Base-by-base conservation (phyloP, 53 echinoderm and acorn worm genomes). In the Glandiceps talaboti region DNA sequence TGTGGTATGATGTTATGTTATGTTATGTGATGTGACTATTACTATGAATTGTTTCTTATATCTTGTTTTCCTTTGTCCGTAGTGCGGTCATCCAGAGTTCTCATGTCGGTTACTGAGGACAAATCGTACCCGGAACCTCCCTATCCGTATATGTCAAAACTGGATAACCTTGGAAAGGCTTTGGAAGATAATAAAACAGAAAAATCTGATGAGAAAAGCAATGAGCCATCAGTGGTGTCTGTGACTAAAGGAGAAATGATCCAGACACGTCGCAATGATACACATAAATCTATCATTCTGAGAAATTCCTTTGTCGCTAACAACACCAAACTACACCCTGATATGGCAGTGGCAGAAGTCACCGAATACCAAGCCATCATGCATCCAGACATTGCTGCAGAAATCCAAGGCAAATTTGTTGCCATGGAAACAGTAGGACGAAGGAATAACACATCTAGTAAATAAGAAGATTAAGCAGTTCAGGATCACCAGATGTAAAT, bases 301-400 rank as follows among this genome's bases (percentile, higher is more conserved):
- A 82, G 79, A 81, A 29, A 33, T 0, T 30, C 33, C 30, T 45
- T 82, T 29, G 73, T 87, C 26, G 14, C 27, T 26, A 78, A 78
- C 32, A 32, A 28, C 1, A 32, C 31, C 26, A 78, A 78, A 27
- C 27, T 32, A 1, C 79, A 78, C n/a, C 31, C 32, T 32, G 32
- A 32, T 31, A 32, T 32, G 12, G 30, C 29, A 14, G 31, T 32
- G 32, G 25, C 6, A 26, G 30, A 29, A 29, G 30, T 29, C 28
- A 45, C 64, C 20, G 64, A 45, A 45, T 45, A 45, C 20, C 89
- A 92, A 73, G 87, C 92, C 30, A 77, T 86, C 14, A 88, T 97
- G 82, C 91, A 99, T 80, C 91, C 99, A 14, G 99, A 99, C 80
- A 91, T 99, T 33, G 94, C 91, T 72, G 93, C 91, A 0, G 89